These are phyloP conservation scores for Probaryconus sp. DNA, from an alignment of 1,140 invertebrate species.

Conservation along the genomic window DNA sequence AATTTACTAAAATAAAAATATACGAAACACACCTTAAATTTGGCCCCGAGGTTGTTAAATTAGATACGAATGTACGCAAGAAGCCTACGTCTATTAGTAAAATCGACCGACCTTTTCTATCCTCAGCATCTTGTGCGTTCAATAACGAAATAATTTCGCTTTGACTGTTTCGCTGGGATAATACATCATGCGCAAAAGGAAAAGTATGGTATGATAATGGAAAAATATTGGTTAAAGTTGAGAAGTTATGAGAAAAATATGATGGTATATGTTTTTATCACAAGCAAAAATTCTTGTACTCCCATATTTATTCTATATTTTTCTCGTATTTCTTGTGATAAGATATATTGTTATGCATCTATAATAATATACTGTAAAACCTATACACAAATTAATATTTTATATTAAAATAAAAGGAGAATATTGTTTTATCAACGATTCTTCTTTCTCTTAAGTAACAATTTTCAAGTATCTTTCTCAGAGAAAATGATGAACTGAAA, in stretches of 20 bases:
- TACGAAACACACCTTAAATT: too few species aligned
- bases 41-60: too few species aligned
- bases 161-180: background rate
- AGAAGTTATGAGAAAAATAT: constrained; percentile 4
- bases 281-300: background rate
- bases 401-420: background rate
- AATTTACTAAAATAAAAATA: too few species aligned
- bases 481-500: too few species aligned
- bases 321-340: background rate
- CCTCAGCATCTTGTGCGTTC: background rate
- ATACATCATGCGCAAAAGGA: background rate
- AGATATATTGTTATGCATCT: background rate
- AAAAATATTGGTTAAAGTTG: constrained; percentile 6
- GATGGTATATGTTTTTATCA: background rate
- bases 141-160: constrained; percentile 1
- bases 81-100: too few species aligned
- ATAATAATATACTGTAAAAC: too few species aligned
- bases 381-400: background rate
- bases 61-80: too few species aligned
- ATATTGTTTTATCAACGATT: too few species aligned
- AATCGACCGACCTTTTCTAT: background rate
- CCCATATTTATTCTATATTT: background rate
- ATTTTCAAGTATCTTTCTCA: too few species aligned
- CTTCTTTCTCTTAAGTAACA: too few species aligned
- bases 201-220: background rate